Evolutionary conservation across 1,140 invertebrate species (phyloP).

Genomic region (Drosophila pectinifera): DNA sequence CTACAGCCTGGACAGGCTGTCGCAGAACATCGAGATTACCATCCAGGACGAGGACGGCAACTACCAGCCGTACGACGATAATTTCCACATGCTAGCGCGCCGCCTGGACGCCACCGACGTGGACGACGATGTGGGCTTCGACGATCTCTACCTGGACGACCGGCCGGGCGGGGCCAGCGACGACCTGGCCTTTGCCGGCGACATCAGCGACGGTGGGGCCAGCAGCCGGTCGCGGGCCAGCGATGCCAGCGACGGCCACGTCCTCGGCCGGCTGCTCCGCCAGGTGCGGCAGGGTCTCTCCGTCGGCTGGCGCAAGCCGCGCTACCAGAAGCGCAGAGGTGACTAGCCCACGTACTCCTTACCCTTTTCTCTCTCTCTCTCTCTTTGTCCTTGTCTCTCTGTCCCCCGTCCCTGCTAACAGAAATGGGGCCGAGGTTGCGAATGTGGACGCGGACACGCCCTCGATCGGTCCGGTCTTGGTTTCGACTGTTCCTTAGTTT

Average conservation of each 20-base stretch:
- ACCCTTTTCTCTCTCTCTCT: conserved; percentile 56
- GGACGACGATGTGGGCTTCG: conserved; percentile 74
- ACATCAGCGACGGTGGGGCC: conserved; percentile 74
- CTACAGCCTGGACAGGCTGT: conserved; percentile 75
- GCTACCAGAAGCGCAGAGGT: conserved; percentile 84
- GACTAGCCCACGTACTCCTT: conserved; percentile 62
- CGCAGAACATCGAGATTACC: conserved; percentile 83
- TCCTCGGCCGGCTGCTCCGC: conserved; percentile 72
- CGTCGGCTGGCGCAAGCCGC: conserved; percentile 81
- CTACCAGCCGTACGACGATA: conserved; percentile 78
- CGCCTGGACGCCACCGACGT: conserved; percentile 38
- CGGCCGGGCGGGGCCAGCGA: conserved; percentile 60
- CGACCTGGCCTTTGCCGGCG: conserved; percentile 68
- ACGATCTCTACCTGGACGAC: conserved; percentile 75
- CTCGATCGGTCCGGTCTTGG: conserved; percentile 22
- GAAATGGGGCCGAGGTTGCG: conserved; percentile 13
- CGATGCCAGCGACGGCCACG: conserved; percentile 65
- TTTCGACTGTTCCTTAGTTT: conserved; percentile 44
- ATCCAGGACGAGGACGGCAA: conserved; percentile 84
- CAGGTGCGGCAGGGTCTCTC: conserved; percentile 76
- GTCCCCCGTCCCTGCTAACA: conserved; percentile 38
- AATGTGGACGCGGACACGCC: conserved; percentile 4
- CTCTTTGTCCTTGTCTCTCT: conserved; percentile 44
- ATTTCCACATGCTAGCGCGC: conserved; percentile 60
- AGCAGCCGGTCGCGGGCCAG: conserved; percentile 68